A percentile compares a stretch with the other conserved stretches of the same genome.
Conservation (phyloP, 2,888 invertebrate species). For the Erebia palarica region DNA sequence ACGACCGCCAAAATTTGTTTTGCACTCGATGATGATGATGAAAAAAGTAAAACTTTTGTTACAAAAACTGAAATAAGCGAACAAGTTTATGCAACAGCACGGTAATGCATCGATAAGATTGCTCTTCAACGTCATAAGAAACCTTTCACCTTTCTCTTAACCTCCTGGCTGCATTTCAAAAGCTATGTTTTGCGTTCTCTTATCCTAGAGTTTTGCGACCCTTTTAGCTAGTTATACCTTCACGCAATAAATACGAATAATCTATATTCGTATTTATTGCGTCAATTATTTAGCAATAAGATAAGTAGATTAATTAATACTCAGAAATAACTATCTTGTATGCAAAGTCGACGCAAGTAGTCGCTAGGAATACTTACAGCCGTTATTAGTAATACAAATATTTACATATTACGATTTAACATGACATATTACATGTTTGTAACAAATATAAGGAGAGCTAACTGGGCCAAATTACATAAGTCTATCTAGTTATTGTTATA, state of each 20-base stretch:
- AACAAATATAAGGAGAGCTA: neutral
- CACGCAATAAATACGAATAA: neutral
- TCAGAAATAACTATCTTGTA: slow-evolving; percentile 3
- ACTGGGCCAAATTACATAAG: slow-evolving; percentile 5
- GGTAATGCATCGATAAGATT: slow-evolving; percentile 34
- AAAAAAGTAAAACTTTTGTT: neutral
- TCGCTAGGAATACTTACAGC: neutral
- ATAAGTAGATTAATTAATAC: slow-evolving; percentile 8
- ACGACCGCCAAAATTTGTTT: too few relatives aligned
- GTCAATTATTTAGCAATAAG: neutral
- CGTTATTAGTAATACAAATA: slow-evolving; percentile 1
- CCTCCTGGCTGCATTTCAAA: slow-evolving; percentile 15
- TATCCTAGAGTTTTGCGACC: neutral
- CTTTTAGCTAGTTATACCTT: neutral
- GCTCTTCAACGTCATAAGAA: slow-evolving; percentile 31
- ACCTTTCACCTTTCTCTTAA: slow-evolving; percentile 28
- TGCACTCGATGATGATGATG: too few relatives aligned
- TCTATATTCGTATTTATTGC: slow-evolving; percentile 10
- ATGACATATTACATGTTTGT: neutral
- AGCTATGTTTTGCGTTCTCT: slow-evolving; percentile 17
- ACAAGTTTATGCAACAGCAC: slow-evolving; percentile 14
- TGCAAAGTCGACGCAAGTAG: neutral
- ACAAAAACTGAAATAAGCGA: slow-evolving; percentile 1
- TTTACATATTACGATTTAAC: slow-evolving; percentile 2
- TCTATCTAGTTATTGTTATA: neutral